phyloP scores from a whole-genome alignment of 2,797 vertebrate species.

The Anguilla megastoma region DNA sequence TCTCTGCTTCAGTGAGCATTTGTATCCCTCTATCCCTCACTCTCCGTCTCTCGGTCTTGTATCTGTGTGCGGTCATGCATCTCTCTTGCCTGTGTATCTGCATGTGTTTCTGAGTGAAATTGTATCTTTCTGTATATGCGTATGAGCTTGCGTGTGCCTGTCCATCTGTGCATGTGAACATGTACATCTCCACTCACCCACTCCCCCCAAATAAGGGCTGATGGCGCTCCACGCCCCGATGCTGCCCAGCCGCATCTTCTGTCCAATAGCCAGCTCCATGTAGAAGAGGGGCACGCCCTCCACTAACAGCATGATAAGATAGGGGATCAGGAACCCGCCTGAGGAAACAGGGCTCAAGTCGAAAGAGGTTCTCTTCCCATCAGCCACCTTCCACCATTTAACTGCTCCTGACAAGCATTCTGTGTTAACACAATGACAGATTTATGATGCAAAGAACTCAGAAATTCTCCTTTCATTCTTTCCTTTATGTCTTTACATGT shows the following conservation, averaged over 20 bases:
- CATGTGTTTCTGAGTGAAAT: not conserved
- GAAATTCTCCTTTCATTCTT: not conserved
- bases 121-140: not conserved
- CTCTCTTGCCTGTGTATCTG: not conserved
- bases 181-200: constrained; percentile 68
- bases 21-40: constrained; percentile 45
- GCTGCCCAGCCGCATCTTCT: constrained; percentile 93
- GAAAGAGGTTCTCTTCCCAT: not conserved
- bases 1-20: not conserved
- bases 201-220: constrained; percentile 90
- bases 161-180: not conserved
- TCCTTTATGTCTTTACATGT: not conserved
- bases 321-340: constrained; percentile 97
- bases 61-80: not conserved
- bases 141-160: not conserved
- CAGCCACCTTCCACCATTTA: not conserved
- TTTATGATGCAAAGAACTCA: not conserved
- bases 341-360: constrained; percentile 27
- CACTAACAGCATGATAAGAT: constrained; percentile 91
- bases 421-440: not conserved
- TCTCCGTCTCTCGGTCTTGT: constrained; percentile 41
- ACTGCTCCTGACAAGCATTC: not conserved
- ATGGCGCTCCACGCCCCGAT: constrained; percentile 98
- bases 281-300: constrained; percentile 97
- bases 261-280: constrained; percentile 95